phyloP scores from a whole-genome alignment of 2,113 vertebrate species.

The Delphinapterus leucas region DNA sequence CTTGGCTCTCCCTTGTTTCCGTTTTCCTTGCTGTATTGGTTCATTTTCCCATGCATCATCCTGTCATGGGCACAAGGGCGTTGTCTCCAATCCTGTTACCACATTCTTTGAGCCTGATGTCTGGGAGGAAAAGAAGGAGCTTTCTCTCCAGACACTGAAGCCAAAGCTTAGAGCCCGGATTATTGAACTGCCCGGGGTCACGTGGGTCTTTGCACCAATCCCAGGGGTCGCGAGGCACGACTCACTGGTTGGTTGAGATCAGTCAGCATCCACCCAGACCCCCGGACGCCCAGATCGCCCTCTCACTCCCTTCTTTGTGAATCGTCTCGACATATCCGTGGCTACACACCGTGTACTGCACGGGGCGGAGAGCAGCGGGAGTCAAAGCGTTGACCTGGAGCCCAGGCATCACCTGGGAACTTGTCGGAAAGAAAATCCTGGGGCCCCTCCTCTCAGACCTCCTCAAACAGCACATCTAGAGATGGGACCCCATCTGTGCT shows the following conservation, averaged over 20 bases:
- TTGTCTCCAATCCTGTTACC: background rate
- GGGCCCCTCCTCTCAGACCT: background rate
- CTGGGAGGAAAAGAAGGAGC: background rate
- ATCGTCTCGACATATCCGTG: background rate
- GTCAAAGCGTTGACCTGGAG: background rate
- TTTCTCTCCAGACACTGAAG: background rate
- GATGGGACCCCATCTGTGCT: background rate
- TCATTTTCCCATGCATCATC: background rate
- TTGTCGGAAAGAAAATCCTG: background rate
- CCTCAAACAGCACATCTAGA: background rate
- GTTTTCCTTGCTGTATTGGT: background rate
- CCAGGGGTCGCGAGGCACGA: background rate
- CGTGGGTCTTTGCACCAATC: background rate
- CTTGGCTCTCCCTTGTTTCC: background rate
- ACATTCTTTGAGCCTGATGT: background rate
- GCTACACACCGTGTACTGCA: rapidly evolving
- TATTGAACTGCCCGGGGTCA: background rate
- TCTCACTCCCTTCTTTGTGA: background rate
- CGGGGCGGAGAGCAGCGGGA: rapidly evolving
- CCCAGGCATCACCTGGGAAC: background rate
- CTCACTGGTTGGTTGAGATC: background rate
- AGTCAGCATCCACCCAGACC: no score
- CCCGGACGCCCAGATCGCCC: rapidly evolving
- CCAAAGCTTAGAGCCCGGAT: background rate
- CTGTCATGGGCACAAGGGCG: background rate